Conservation (phyloP, 2,888 invertebrate genomes). For the Ischnura elegans region DNA sequence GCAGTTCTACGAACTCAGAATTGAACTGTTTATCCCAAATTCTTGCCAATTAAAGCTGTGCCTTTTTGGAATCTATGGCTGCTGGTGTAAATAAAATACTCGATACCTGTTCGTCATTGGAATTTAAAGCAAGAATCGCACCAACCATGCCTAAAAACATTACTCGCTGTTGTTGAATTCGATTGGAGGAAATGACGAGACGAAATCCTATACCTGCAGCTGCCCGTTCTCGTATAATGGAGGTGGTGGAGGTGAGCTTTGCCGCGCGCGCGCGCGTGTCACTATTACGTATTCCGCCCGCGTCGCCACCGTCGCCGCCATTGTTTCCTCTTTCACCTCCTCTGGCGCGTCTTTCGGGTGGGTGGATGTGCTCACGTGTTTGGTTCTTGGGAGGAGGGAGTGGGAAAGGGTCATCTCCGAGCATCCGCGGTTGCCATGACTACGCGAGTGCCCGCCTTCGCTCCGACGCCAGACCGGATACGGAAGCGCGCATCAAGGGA, state of each 20-base stretch:
- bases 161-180: too few relatives aligned
- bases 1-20: too few relatives aligned
- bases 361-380: not conserved
- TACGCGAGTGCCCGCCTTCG: not conserved
- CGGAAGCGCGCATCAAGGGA: slow-evolving; percentile 22
- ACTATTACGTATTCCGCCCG: not conserved
- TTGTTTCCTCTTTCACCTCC: not conserved
- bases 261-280: not conserved
- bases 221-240: too few relatives aligned
- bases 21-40: too few relatives aligned
- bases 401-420: not conserved
- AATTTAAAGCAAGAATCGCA: too few relatives aligned
- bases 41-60: too few relatives aligned
- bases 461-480: not conserved
- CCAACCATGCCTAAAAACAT: too few relatives aligned
- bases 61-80: too few relatives aligned
- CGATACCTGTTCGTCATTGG: too few relatives aligned
- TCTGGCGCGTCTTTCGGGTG: not conserved
- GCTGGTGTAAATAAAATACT: too few relatives aligned
- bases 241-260: not conserved
- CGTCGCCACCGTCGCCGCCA: not conserved
- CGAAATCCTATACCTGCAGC: too few relatives aligned
- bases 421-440: slow-evolving; percentile 27
- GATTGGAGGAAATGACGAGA: too few relatives aligned
- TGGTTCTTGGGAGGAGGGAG: not conserved